Evolutionary conservation across 2,888 invertebrate genomes (phyloP).

Genomic region (Chymomyza amoena): DNA sequence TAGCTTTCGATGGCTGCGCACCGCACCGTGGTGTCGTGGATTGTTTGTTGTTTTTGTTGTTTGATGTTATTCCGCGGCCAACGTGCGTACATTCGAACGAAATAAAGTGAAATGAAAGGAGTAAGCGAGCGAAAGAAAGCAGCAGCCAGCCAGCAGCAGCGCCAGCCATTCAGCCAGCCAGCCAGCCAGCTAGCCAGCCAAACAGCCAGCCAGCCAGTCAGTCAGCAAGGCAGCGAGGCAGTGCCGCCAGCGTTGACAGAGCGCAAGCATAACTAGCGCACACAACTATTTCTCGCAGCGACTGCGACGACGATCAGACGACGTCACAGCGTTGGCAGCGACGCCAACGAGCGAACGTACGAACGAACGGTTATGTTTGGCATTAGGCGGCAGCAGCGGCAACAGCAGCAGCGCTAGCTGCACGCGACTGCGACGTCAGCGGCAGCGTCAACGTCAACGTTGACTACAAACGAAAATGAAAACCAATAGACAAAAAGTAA

Average conservation of each 20-base stretch:
- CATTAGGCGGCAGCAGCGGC: not conserved
- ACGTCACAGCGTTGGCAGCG: conserved; percentile 14
- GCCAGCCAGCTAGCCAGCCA: conserved; percentile 11
- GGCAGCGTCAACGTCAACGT: conserved; percentile 17
- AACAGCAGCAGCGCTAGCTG: not conserved
- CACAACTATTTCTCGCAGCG: conserved; percentile 22
- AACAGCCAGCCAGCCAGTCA: conserved; percentile 56
- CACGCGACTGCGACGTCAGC: not conserved
- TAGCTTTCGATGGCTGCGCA: conserved; percentile 38
- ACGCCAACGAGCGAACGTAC: conserved; percentile 1
- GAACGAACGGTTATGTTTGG: not conserved
- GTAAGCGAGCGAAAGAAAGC: conserved; percentile 79
- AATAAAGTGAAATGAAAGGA: conserved; percentile 80
- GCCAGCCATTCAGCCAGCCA: conserved; percentile 43
- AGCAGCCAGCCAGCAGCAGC: conserved; percentile 42
- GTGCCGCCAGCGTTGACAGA: conserved; percentile 37
- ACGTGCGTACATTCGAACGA: conserved; percentile 79
- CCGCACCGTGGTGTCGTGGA: not conserved
- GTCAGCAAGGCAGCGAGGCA: conserved; percentile 30
- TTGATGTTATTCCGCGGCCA: conserved; percentile 75
- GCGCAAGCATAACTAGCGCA: conserved; percentile 42
- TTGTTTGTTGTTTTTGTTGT: conserved; percentile 43
- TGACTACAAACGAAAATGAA: conserved; percentile 70
- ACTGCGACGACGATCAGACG: conserved; percentile 6
- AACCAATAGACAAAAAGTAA: conserved; percentile 66